Base-by-base conservation (phyloP, 2,797 vertebrate species). In the Smutsia temminckii region DNA sequence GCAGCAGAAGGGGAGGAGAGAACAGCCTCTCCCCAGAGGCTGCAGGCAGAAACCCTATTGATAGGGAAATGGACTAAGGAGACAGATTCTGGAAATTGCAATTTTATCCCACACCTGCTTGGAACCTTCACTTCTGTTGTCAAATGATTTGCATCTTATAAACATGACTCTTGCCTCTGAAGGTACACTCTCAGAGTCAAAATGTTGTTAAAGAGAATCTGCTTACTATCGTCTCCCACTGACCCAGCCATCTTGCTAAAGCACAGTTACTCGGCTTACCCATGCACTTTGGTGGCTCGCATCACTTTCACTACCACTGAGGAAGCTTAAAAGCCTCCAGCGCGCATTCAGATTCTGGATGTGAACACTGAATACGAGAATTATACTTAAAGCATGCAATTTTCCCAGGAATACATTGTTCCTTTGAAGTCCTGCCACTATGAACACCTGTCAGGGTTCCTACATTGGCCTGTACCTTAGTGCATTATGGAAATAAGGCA, bases 361-460 rank as follows among this genome's bases (percentile, higher is more conserved):
- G 80, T 90, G 21, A 94, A 93, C 40, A 23, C 18, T 68, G 84
- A 94, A 42, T 85, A 37, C 49, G n/a, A 74, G 18, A 6, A 79
- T 27, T 57, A 25, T 16, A 55, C 3, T 14, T 32, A 83, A 95
- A 85, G 37, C 75, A 88, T 46, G 37, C 12, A 55, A 32, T 95
- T 87, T 53, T 2, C n/a, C 61, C 23, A 64, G 55, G 34, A 81
- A 91, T 66, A 34, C 23, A 20, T 16, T 53, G 20, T 77, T 68
- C 27, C 57, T 93, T 90, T 87, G 71, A 94, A 92, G 57, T 17
- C 91, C 68, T 95, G 49, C 3, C 71, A 85, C 25, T 84, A 23
- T 85, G 85, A 94, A 81, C 20, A 83, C 29, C n/a, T 89, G 18
- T 64, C 42, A 59, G 49, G 6, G 34, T 9, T 94, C 49, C 46